Evolutionary conservation across 2,888 invertebrate species (phyloP).

Genomic region (Pteria penguin): DNA sequence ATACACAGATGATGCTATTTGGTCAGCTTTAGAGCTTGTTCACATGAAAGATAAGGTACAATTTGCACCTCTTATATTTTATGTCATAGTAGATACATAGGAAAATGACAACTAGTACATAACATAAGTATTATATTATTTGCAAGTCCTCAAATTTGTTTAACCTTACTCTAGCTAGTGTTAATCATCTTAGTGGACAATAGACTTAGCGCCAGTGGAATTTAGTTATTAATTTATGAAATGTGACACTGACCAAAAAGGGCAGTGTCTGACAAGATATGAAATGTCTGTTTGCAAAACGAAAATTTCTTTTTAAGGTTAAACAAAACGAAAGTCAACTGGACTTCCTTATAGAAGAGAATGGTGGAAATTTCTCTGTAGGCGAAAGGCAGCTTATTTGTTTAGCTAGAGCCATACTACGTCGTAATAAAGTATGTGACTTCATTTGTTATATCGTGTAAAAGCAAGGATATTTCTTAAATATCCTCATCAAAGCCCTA

Average conservation of each 20-base stretch:
- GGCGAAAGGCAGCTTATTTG: conserved; percentile 85
- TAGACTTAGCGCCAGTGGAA: too few species aligned
- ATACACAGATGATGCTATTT: conserved; percentile 72
- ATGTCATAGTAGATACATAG: too few species aligned
- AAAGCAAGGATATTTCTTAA: not conserved
- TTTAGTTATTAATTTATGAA: too few species aligned
- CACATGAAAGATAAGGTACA: conserved; percentile 78
- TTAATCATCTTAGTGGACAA: too few species aligned
- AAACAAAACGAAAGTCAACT: conserved; percentile 48
- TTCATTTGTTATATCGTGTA: not conserved
- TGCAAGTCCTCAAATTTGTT: too few species aligned
- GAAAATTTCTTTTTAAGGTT: too few species aligned
- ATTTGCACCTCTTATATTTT: not conserved
- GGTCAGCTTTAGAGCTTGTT: conserved; percentile 75
- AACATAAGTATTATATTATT: too few species aligned
- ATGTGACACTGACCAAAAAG: too few species aligned
- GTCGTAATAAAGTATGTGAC: conserved; percentile 80
- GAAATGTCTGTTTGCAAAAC: not conserved
- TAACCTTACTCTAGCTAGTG: too few species aligned
- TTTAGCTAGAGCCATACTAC: conserved; percentile 83
- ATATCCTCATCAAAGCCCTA: too few species aligned
- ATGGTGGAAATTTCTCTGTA: conserved; percentile 82
- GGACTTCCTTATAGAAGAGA: conserved; percentile 81
- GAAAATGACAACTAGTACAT: too few species aligned
- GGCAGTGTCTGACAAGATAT: too few species aligned